Percentiles rank a stretch among this genome's conserved stretches.
Conservation (phyloP, 1,140 invertebrate species). For the Olivierus martensii region DNA sequence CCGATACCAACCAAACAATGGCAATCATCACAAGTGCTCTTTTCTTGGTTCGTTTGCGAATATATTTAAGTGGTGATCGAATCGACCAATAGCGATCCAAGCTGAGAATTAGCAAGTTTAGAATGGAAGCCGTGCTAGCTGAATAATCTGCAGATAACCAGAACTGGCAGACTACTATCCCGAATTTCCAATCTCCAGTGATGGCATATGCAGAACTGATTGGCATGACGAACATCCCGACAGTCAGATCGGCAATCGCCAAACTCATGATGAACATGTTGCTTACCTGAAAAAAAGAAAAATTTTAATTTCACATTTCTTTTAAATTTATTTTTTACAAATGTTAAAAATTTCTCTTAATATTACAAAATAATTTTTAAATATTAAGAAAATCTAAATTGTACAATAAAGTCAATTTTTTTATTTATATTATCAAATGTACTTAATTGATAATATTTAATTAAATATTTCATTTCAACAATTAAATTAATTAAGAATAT, state of each 20-base stretch:
- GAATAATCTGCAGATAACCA: constrained; percentile 44
- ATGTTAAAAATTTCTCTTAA: too few relatives aligned
- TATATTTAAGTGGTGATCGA: constrained; percentile 43
- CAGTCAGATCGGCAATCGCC: constrained; percentile 46
- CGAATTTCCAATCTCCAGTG: constrained; percentile 42
- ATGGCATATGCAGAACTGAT: constrained; percentile 45
- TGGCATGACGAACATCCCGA: constrained; percentile 48
- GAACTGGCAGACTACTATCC: constrained; percentile 37
- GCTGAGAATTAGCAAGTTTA: constrained; percentile 41
- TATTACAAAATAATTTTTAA: too few relatives aligned
- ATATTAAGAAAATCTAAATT: too few relatives aligned
- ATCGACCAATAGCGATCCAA: constrained; percentile 41
- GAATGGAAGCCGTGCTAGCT: constrained; percentile 46
- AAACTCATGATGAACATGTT: constrained; percentile 51
- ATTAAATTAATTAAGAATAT: too few relatives aligned
- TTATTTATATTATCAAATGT: too few relatives aligned
- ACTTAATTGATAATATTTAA: too few relatives aligned
- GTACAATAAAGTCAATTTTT: too few relatives aligned
- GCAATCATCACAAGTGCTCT: constrained; percentile 40
- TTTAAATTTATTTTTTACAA: too few relatives aligned
- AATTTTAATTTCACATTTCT: too few relatives aligned
- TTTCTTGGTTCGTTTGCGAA: constrained; percentile 41
- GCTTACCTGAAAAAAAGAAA: constrained; percentile 33
- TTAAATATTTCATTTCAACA: too few relatives aligned
- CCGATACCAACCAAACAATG: constrained; percentile 37